Evolutionary conservation across 2,797 vertebrate species (phyloP).

Genomic region (Coccyzus lansbergi): DNA sequence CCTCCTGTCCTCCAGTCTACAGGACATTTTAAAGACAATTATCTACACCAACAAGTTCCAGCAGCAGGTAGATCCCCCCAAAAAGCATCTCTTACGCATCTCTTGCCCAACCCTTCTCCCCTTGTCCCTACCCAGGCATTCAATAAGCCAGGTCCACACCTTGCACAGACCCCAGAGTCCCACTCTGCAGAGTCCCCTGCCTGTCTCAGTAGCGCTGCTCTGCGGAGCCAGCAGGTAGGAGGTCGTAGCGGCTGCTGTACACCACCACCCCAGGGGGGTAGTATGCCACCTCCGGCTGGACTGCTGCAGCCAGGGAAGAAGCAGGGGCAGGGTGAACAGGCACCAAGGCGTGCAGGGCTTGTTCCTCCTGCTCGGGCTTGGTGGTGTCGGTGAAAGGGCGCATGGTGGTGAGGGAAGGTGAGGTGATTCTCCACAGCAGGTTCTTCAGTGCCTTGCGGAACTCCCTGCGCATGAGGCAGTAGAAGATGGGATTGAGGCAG

Average conservation of each 20-base stretch:
- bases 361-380: conserved; percentile 86
- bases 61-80: neutral
- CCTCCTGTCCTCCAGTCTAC: neutral
- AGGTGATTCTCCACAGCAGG: conserved; percentile 89
- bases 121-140: neutral
- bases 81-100: neutral
- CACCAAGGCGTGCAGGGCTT: conserved; percentile 70
- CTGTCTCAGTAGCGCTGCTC: conserved; percentile 44
- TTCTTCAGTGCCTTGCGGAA: conserved; percentile 91
- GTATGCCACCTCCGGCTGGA: conserved; percentile 33
- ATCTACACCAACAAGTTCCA: neutral
- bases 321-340: conserved; percentile 64
- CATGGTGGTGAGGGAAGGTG: conserved; percentile 84
- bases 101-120: neutral
- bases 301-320: conserved; percentile 74
- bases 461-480: conserved; percentile 93
- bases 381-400: conserved; percentile 87
- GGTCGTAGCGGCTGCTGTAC: conserved; percentile 82
- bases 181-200: neutral
- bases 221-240: conserved; percentile 82
- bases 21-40: neutral
- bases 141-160: neutral
- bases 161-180: neutral
- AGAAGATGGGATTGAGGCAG: conserved; percentile 94
- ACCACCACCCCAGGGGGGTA: conserved; percentile 80